Percentiles rank a stretch among this genome's conserved stretches.
Conservation (phyloP, 2,888 invertebrate genomes). For the Mechanitis messenoides region DNA sequence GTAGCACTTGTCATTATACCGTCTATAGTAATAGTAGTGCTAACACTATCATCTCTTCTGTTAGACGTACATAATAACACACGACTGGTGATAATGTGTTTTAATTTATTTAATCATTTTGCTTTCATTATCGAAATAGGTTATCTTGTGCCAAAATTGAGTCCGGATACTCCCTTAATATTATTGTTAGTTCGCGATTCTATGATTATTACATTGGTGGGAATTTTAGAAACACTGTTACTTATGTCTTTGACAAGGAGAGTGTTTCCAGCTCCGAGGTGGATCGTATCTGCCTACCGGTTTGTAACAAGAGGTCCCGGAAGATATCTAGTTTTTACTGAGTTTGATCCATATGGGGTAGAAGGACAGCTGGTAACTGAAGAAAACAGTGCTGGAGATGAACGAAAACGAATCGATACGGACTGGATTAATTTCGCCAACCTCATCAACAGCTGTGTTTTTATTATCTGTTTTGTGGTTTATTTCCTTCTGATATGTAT, state of each 20-base stretch:
- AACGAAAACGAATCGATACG: conserved; percentile 33
- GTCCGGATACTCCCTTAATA: conserved; percentile 76
- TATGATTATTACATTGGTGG: conserved; percentile 57
- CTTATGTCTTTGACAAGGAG: conserved; percentile 54
- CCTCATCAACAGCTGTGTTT: conserved; percentile 55
- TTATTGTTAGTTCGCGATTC: conserved; percentile 65
- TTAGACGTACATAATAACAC: conserved; percentile 76
- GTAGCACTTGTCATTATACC: conserved; percentile 78
- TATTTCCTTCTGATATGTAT: conserved; percentile 53
- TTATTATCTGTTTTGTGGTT: conserved; percentile 48
- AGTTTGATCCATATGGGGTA: conserved; percentile 56
- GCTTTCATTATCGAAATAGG: conserved; percentile 76
- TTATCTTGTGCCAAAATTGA: conserved; percentile 78
- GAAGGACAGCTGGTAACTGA: conserved; percentile 46
- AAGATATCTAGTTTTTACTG: conserved; percentile 63
- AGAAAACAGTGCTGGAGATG: conserved; percentile 26
- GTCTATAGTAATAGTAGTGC: conserved; percentile 67
- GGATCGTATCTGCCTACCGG: conserved; percentile 51
- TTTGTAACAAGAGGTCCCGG: conserved; percentile 54
- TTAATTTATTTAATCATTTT: conserved; percentile 79
- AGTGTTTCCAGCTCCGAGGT: conserved; percentile 47
- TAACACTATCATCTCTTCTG: conserved; percentile 76
- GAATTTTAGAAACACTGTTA: conserved; percentile 54
- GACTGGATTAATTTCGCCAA: conserved; percentile 66
- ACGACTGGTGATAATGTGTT: conserved; percentile 72